Percentiles rank a stretch among this genome's conserved stretches.
phyloP scores from a whole-genome alignment of 2,797 vertebrate species.

The Eutrigla gurnardus region DNA sequence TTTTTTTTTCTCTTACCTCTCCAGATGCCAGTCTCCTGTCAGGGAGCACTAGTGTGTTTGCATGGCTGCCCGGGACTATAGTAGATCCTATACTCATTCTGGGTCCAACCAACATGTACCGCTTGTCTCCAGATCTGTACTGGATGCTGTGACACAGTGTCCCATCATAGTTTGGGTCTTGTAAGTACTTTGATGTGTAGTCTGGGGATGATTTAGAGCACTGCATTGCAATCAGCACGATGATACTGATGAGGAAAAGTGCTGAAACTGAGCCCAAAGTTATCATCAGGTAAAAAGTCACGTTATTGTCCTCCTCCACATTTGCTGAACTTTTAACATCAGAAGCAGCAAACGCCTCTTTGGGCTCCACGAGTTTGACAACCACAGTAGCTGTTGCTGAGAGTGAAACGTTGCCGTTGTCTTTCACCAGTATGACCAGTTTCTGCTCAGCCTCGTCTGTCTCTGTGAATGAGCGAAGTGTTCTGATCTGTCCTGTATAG shows the following conservation, averaged over 20 bases:
- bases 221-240: constrained; percentile 46
- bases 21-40: neutral
- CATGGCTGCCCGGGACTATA: neutral
- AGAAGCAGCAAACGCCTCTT: constrained; percentile 25
- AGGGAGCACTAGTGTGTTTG: neutral
- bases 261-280: constrained; percentile 52
- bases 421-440: constrained; percentile 67
- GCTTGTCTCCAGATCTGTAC: constrained; percentile 71
- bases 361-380: constrained; percentile 59
- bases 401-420: constrained; percentile 59
- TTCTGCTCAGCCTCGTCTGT: constrained; percentile 55
- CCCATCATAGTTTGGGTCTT: neutral
- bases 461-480: constrained; percentile 20
- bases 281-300: constrained; percentile 23
- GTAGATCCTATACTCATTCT: constrained; percentile 58
- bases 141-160: constrained; percentile 67
- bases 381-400: constrained; percentile 68
- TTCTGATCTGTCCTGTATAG: no score
- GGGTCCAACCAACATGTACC: constrained; percentile 68
- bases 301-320: neutral
- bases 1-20: no score
- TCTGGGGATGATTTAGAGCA: constrained; percentile 54
- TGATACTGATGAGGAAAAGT: constrained; percentile 54
- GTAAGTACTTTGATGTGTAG: constrained; percentile 50
- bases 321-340: constrained; percentile 12